Conservation (phyloP, 2,888 invertebrate genomes). For the Cephus nigrinus region DNA sequence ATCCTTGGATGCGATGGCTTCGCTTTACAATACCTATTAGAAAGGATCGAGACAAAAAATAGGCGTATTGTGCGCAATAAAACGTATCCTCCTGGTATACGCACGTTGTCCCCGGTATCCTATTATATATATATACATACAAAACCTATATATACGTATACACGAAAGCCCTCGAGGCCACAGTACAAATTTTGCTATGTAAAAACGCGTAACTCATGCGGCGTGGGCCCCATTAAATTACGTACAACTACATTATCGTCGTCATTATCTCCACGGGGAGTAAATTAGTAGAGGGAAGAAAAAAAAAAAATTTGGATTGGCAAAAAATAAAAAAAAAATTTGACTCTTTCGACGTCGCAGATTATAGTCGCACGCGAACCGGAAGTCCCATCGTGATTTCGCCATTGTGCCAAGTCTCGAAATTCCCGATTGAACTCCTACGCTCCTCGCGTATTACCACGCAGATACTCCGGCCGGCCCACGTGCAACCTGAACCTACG, state of each 20-base stretch:
- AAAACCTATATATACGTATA: neutral
- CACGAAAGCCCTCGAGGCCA: neutral
- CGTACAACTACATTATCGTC: neutral
- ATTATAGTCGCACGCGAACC: neutral
- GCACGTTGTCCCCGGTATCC: neutral
- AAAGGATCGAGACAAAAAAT: conserved; percentile 8
- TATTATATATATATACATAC: neutral
- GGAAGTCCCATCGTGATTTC: neutral
- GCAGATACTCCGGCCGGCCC: neutral
- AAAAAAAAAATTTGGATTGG: neutral
- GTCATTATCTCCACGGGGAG: neutral
- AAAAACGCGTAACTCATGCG: neutral
- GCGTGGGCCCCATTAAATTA: neutral
- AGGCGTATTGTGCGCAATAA: neutral
- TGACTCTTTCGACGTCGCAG: neutral
- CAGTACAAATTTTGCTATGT: neutral
- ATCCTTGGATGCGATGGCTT: conserved; percentile 3
- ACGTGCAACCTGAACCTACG: neutral
- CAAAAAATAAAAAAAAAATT: too few relatives aligned
- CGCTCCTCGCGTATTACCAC: neutral
- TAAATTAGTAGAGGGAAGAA: neutral
- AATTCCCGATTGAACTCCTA: neutral
- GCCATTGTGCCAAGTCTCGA: neutral
- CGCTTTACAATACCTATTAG: conserved; percentile 6
- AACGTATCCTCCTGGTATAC: neutral